A percentile compares a stretch with the other conserved stretches of the same genome.
Evolutionary conservation across 1,140 invertebrate genomes (phyloP).

Genomic region (Berghia stephanieae): DNA sequence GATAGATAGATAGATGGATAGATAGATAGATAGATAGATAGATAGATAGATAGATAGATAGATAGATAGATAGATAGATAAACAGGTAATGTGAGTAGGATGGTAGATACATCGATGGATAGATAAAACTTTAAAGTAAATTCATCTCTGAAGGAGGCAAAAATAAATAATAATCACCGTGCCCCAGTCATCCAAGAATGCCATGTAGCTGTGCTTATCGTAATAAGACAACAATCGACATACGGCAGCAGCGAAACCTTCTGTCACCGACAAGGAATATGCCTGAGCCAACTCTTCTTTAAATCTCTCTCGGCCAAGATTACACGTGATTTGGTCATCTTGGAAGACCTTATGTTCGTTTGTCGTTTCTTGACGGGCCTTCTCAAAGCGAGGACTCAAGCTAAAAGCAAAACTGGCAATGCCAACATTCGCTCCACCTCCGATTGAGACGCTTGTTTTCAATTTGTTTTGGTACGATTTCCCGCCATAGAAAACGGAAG

Average conservation of each 20-base stretch:
- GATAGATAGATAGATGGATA: no score
- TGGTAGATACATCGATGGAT: no score
- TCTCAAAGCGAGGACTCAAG: slow-evolving; percentile 37
- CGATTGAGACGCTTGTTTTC: slow-evolving; percentile 29
- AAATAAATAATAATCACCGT: slow-evolving; percentile 38
- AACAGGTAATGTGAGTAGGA: no score
- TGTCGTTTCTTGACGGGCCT: slow-evolving; percentile 34
- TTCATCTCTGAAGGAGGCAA: no score
- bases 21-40: no score
- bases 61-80: no score
- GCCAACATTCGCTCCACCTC: slow-evolving; percentile 33
- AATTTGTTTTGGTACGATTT: slow-evolving; percentile 47
- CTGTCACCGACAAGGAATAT: slow-evolving; percentile 37
- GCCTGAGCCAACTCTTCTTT: slow-evolving; percentile 36
- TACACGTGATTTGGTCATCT: slow-evolving; percentile 40
- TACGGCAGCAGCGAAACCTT: slow-evolving; percentile 39
- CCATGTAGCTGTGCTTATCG: slow-evolving; percentile 36
- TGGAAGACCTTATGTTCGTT: slow-evolving; percentile 39
- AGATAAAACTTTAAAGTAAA: no score
- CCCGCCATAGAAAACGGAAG: slow-evolving; percentile 37
- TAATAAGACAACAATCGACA: slow-evolving; percentile 36
- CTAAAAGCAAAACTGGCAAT: slow-evolving; percentile 34
- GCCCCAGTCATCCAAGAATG: slow-evolving; percentile 43
- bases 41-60: no score
- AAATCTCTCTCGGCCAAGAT: slow-evolving; percentile 40